phyloP scores from a whole-genome alignment of 2,888 invertebrate species.

The Plagodis dolabraria region DNA sequence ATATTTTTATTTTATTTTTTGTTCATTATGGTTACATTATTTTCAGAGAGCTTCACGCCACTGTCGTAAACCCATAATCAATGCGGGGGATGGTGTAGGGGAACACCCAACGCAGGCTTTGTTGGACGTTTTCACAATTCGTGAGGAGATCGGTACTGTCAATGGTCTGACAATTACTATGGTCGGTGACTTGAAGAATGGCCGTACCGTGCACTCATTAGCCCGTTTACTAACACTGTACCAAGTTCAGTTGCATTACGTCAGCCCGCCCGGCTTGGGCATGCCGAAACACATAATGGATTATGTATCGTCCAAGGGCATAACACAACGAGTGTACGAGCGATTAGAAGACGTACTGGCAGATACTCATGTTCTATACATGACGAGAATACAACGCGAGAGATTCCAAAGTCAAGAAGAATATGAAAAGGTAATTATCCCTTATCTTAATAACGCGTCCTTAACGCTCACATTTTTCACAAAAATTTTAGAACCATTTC shows the following conservation, averaged over 20 bases:
- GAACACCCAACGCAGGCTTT: slow-evolving; percentile 99
- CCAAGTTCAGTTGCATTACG: slow-evolving; percentile 96
- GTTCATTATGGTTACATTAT: slow-evolving; percentile 1
- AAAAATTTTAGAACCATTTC: too few relatives aligned
- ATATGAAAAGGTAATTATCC: slow-evolving; percentile 90
- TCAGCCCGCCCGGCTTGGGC: slow-evolving; percentile 92
- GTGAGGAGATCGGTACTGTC: slow-evolving; percentile 99
- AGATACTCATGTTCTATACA: slow-evolving; percentile 98
- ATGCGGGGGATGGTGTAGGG: slow-evolving; percentile 98
- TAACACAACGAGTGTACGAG: slow-evolving; percentile 89
- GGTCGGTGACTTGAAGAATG: slow-evolving; percentile 99
- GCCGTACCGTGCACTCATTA: slow-evolving; percentile 98
- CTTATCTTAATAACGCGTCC: slow-evolving; percentile 1
- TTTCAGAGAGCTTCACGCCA: slow-evolving; percentile 91
- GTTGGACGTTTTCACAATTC: slow-evolving; percentile 98
- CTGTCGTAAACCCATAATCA: slow-evolving; percentile 96
- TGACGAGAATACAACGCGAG: slow-evolving; percentile 99
- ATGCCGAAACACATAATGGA: slow-evolving; percentile 96
- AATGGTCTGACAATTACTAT: slow-evolving; percentile 98
- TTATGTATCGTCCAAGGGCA: slow-evolving; percentile 91
- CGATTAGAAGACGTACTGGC: slow-evolving; percentile 93
- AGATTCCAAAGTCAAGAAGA: slow-evolving; percentile 93
- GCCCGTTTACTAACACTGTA: slow-evolving; percentile 97
- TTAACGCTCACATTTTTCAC: background rate
- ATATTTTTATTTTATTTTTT: too few relatives aligned